Base-by-base conservation (phyloP, 1,140 invertebrate genomes). In the Drosophila malerkotliana region DNA sequence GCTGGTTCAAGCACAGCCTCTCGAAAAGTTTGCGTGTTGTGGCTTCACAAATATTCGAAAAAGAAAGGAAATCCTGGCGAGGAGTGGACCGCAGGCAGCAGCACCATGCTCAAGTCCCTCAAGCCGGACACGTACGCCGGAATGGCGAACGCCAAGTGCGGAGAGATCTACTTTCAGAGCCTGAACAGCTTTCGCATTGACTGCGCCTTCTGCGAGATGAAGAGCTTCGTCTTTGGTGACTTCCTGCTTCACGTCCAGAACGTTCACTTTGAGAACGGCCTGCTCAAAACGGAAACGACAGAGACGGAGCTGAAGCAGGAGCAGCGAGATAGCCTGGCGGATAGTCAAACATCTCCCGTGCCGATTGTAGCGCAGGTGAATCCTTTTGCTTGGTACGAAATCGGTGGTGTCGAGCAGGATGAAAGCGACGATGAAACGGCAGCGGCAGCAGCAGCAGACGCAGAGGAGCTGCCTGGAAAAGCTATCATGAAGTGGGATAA, bases 101-200 rank as follows among this genome's bases (percentile, higher is more conserved):
- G 18, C 39, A 26, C n/a, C 69, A 87, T 87, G 83, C 64, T 88
- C 2, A 88, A 89, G 72, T 52, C 84, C 51, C 67, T 89, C 1
- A 77, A 63, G 37, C 63, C 83, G 48, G 72, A 79, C 64, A 88
- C 83, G 14, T 88, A 79, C 49, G 83, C 84, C 24, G 79, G 76
- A 15, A 66, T 63, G 51, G 76, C 83, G 24, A 88, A 88, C 51
- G 83, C 84, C 55, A 91, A 90, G 58, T 91, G 90, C 52, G 90
- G 90, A 26, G 90, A 91, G 52, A 83, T 91, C 34, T 91, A 77
- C 60, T 91, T 91, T 41, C 71, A 91, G 56, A 90, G 79, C 58
- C 54, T 77, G 8, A 55, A 72, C 48, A 80, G 75, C 57, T 91
- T 84, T 55, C 82, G 78, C 51, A 91, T 91, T 18, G 75, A 84